Evolutionary conservation across 2,797 vertebrate genomes (phyloP).

Genomic region (Paedocypris micromegethes): DNA sequence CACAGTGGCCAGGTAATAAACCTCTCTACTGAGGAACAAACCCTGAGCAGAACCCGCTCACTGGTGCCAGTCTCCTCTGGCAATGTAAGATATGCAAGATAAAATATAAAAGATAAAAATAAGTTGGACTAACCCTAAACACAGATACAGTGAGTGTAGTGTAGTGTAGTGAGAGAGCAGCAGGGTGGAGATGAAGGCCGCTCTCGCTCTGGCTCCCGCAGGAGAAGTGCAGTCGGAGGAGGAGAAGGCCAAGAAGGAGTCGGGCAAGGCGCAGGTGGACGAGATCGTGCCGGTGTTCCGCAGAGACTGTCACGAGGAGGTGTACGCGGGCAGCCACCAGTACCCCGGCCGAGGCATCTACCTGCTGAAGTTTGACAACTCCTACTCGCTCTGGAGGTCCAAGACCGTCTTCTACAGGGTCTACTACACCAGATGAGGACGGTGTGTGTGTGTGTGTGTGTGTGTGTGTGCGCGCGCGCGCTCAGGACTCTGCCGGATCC

Average conservation of each 20-base stretch:
- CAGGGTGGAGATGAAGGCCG: too few species aligned
- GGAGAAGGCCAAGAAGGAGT: slow-evolving; percentile 91
- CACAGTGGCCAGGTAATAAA: too few species aligned
- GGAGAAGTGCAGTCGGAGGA: slow-evolving; percentile 78
- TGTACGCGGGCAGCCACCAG: slow-evolving; percentile 98
- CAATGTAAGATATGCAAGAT: too few species aligned
- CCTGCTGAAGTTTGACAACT: slow-evolving; percentile 99
- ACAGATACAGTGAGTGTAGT: too few species aligned
- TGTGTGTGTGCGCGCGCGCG: slow-evolving; percentile 8
- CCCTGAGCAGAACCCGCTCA: too few species aligned
- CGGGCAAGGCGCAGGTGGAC: slow-evolving; percentile 90
- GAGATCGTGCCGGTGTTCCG: slow-evolving; percentile 99
- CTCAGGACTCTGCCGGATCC: too few species aligned
- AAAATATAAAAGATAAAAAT: too few species aligned
- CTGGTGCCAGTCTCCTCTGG: too few species aligned
- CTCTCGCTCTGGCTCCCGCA: slow-evolving; percentile 31
- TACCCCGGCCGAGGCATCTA: slow-evolving; percentile 97
- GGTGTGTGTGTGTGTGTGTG: slow-evolving; percentile 44
- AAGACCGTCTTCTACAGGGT: slow-evolving; percentile 99
- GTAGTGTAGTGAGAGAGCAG: too few species aligned
- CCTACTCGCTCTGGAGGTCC: slow-evolving; percentile 98
- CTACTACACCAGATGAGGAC: slow-evolving; percentile 99
- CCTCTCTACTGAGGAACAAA: too few species aligned
- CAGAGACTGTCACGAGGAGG: slow-evolving; percentile 98
- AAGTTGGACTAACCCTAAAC: too few species aligned